Evolutionary conservation across 2,888 invertebrate species (phyloP).

Genomic region (Aromia moschata): DNA sequence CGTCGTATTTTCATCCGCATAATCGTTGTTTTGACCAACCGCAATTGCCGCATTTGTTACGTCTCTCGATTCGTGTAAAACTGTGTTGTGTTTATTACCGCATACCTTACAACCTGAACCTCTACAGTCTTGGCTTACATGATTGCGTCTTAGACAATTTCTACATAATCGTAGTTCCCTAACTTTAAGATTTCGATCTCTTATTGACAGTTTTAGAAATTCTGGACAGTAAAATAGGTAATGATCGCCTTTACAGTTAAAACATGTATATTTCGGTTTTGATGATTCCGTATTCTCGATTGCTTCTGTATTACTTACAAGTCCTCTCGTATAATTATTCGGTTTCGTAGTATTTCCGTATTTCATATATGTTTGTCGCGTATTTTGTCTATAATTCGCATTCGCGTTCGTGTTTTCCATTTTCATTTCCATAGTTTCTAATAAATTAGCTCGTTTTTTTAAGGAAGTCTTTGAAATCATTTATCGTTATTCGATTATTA

Average conservation of each 20-base stretch:
- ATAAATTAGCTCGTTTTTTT: slow-evolving; percentile 29
- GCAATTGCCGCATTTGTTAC: background rate
- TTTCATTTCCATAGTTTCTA: slow-evolving; percentile 26
- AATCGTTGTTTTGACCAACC: background rate
- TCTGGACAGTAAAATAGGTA: slow-evolving; percentile 28
- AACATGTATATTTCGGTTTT: slow-evolving; percentile 19
- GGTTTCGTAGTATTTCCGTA: background rate
- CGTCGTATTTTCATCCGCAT: background rate
- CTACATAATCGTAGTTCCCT: slow-evolving; percentile 20
- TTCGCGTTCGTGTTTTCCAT: background rate
- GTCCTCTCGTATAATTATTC: background rate
- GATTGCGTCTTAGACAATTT: slow-evolving; percentile 24
- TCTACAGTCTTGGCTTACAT: slow-evolving; percentile 25
- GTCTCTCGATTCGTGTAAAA: slow-evolving; percentile 17
- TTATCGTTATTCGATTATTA: background rate
- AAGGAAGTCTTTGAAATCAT: slow-evolving; percentile 30
- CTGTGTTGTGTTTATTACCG: slow-evolving; percentile 26
- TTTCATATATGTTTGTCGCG: background rate
- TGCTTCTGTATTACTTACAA: background rate
- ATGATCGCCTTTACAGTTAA: slow-evolving; percentile 27
- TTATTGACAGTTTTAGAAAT: slow-evolving; percentile 20
- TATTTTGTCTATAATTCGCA: background rate
- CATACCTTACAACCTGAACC: slow-evolving; percentile 29
- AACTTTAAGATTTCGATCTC: slow-evolving; percentile 14
- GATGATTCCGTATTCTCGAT: background rate